Evolutionary conservation across 2,888 invertebrate species (phyloP).

Genomic region (Metacarcinus magister): DNA sequence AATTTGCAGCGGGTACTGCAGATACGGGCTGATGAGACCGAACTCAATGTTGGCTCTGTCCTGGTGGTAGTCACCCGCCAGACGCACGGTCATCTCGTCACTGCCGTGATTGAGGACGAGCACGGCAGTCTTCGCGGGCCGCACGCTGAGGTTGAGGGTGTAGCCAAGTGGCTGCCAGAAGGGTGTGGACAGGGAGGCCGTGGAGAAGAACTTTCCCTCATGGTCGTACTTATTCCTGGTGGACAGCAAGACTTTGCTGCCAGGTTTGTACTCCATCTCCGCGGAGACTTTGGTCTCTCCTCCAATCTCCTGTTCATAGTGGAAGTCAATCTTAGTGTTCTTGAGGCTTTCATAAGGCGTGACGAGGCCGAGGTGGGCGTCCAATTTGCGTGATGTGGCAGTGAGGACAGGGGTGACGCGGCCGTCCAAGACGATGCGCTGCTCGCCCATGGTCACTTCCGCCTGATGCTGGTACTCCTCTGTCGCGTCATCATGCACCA

Average conservation of each 20-base stretch:
- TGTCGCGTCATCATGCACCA: constrained; percentile 34
- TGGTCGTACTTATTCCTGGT: constrained; percentile 42
- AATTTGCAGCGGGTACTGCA: constrained; percentile 42
- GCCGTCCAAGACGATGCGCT: not conserved
- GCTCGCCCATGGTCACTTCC: not conserved
- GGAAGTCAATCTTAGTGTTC: constrained; percentile 47
- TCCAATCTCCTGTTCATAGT: constrained; percentile 37
- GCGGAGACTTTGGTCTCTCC: constrained; percentile 14
- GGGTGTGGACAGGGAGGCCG: constrained; percentile 56
- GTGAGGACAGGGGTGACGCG: constrained; percentile 34
- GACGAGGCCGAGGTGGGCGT: constrained; percentile 40
- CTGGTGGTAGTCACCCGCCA: constrained; percentile 55
- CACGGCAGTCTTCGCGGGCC: not conserved
- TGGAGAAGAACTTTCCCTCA: constrained; percentile 10
- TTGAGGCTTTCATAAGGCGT: constrained; percentile 56
- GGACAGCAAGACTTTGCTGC: constrained; percentile 22
- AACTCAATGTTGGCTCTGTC: constrained; percentile 18
- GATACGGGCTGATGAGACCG: constrained; percentile 34
- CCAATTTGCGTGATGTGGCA: constrained; percentile 32
- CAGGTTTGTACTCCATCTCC: constrained; percentile 52
- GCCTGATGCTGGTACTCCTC: constrained; percentile 42
- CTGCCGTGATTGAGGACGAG: constrained; percentile 54
- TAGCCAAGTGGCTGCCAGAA: constrained; percentile 69
- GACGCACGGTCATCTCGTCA: constrained; percentile 35
- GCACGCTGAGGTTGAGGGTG: constrained; percentile 43